A percentile compares a stretch with the other conserved stretches of the same genome.
These are phyloP conservation scores for Ceyx margarethae DNA, from an alignment of 2,113 vertebrate genomes.

Conservation along the genomic window DNA sequence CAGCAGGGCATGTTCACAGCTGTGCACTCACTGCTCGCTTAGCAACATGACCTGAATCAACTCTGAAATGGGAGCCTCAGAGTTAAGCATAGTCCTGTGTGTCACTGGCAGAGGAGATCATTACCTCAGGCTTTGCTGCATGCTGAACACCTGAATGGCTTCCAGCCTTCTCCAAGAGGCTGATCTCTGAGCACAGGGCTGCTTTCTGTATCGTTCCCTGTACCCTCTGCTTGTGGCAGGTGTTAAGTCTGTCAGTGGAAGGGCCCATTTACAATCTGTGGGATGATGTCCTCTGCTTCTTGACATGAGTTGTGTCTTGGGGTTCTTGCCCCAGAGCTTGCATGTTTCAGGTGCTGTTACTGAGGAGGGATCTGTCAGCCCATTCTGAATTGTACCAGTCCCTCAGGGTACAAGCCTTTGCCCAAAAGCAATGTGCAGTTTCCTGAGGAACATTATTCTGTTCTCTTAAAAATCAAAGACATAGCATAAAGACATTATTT, in stretches of 20 bases:
- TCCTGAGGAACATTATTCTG: background rate
- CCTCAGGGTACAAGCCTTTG: background rate
- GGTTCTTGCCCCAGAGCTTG: background rate
- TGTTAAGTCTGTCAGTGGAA: background rate
- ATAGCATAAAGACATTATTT: background rate
- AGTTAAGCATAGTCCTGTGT: background rate
- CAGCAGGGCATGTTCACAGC: background rate
- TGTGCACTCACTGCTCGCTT: background rate
- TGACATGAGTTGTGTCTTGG: background rate
- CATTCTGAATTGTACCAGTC: background rate
- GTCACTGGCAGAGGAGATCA: background rate
- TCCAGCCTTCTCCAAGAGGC: background rate
- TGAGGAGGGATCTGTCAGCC: background rate
- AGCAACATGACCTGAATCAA: background rate
- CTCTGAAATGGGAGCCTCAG: background rate
- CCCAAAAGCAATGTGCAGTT: background rate
- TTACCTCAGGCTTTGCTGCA: background rate
- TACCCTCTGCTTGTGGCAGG: background rate
- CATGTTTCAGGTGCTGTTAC: background rate
- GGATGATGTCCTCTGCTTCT: background rate
- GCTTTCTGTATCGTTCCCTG: rapidly evolving
- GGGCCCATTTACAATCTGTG: background rate
- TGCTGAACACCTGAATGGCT: background rate
- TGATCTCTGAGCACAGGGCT: background rate
- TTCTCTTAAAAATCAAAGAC: background rate